phyloP scores from a whole-genome alignment of 1,140 invertebrate genomes.

The Trissolcus basalis region DNA sequence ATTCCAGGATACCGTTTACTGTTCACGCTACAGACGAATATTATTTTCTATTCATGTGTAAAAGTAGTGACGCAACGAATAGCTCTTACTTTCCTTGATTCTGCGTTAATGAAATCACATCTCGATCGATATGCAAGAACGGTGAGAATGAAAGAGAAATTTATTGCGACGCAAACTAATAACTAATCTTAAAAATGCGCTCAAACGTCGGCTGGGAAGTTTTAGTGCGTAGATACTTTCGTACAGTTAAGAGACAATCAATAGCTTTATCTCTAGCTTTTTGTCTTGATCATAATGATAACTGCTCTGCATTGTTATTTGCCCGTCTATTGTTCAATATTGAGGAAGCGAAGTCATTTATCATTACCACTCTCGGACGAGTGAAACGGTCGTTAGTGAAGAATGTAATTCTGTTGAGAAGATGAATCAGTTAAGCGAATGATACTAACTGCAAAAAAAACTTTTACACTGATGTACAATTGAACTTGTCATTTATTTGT shows the following conservation, averaged over 20 bases:
- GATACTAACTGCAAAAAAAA: no score
- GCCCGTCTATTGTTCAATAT: conserved; percentile 49
- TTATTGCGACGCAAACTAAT: conserved; percentile 44
- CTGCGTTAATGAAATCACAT: conserved; percentile 30
- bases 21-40: no score
- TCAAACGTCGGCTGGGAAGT: conserved; percentile 16
- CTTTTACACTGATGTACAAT: no score
- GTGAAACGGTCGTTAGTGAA: conserved; percentile 17
- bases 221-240: conserved; percentile 25
- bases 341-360: conserved; percentile 45
- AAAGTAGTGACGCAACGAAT: not conserved
- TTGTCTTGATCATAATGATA: conserved; percentile 38
- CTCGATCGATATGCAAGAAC: conserved; percentile 30
- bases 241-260: conserved; percentile 46
- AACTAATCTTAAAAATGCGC: conserved; percentile 29
- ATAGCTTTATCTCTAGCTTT: conserved; percentile 42
- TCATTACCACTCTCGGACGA: conserved; percentile 31
- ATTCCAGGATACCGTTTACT: no score
- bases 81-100: not conserved
- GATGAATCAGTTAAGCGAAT: no score
- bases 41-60: not conserved
- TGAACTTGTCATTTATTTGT: no score
- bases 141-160: conserved; percentile 52
- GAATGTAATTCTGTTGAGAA: not conserved
- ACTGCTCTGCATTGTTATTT: conserved; percentile 43